Evolutionary conservation across 2,888 invertebrate species (phyloP), one percentile per base, ranked within the genome.

Genomic region (Trypoxylon attenuatum): DNA sequence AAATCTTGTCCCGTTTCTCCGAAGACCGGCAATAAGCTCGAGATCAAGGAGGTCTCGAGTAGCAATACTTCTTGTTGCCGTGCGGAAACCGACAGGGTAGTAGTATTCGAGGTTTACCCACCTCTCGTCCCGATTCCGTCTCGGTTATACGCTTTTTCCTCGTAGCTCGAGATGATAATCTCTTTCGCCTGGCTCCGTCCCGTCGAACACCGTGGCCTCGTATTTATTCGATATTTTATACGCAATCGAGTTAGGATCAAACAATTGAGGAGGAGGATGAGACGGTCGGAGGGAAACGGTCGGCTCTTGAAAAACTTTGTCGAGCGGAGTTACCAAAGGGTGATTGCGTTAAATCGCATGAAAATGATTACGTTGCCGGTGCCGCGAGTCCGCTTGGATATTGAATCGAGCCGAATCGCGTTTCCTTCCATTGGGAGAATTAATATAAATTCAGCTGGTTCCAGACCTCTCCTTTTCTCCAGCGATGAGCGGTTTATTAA

Each of bases 1-100:
- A 50, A 53, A 53, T 63, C 59, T 58, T 52, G 65, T 56, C 67
- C 49, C 55, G 61, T 51, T 61, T 58, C 51, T 49, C 54, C 60
- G 58, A 19, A 58, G 61, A 60, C 57, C 62, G 62, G 59, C 77
- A 82, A 81, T 82, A 80, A 81, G 71, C 73, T 70, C 67, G 73
- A 72, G 71, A 77, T 74, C 76, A 73, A 73, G 73, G 61, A 63
- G 66, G 56, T 69, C 68, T 73, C 77, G 71, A 80, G 76, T 79
- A 81, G 80, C 82, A 82, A 82, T 82, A 82, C 79, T 80, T 81
- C 77, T 82, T 77, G 78, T 74, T 75, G 79, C 71, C 73, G 56
- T 61, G 66, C 73, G 69, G 68, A 65, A 58, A 55, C 63, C 63
- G 62, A 62, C 68, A 58, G 50, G 54, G 45, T 60, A 52, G n/a